Percentiles rank a stretch among this genome's conserved stretches.
These are phyloP conservation scores for Bos javanicus DNA, from an alignment of 2,113 vertebrate genomes.

Conservation along the genomic window DNA sequence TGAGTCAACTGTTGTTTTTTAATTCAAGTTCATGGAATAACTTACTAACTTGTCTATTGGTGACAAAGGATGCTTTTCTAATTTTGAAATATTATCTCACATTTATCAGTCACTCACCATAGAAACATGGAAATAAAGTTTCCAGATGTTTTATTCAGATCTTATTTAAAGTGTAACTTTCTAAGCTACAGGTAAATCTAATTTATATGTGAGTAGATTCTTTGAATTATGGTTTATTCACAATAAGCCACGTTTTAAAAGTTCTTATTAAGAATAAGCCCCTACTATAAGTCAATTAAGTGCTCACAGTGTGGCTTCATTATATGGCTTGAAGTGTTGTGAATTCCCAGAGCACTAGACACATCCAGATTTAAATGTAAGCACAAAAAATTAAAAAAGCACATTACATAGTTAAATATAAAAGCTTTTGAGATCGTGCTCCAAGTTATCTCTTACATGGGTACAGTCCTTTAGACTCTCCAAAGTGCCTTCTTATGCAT, in stretches of 20 bases:
- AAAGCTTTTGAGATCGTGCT: not conserved
- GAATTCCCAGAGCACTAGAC: slow-evolving; percentile 60
- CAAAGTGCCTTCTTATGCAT: not conserved
- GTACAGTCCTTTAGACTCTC: not conserved
- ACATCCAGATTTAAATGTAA: slow-evolving; percentile 66
- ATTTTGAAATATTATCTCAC: not conserved
- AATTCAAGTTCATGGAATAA: not conserved
- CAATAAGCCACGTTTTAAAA: slow-evolving; percentile 66
- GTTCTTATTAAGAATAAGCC: slow-evolving; percentile 74
- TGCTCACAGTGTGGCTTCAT: slow-evolving; percentile 72
- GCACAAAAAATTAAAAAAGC: not conserved
- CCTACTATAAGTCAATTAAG: slow-evolving; percentile 74
- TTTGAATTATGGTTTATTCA: slow-evolving; percentile 64
- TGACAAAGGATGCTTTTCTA: not conserved
- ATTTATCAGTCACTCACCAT: not conserved
- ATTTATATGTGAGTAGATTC: slow-evolving; percentile 48
- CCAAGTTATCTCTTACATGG: not conserved
- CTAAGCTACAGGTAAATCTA: slow-evolving; percentile 47
- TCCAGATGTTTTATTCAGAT: slow-evolving; percentile 29
- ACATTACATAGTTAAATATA: slow-evolving; percentile 39
- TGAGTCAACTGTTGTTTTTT: not conserved
- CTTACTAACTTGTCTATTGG: not conserved
- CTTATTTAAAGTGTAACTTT: slow-evolving; percentile 12
- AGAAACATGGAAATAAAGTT: slow-evolving; percentile 27
- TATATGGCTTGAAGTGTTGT: slow-evolving; percentile 69